Base-by-base conservation (phyloP, 2,888 invertebrate genomes). In the Exocentrus adspersus region DNA sequence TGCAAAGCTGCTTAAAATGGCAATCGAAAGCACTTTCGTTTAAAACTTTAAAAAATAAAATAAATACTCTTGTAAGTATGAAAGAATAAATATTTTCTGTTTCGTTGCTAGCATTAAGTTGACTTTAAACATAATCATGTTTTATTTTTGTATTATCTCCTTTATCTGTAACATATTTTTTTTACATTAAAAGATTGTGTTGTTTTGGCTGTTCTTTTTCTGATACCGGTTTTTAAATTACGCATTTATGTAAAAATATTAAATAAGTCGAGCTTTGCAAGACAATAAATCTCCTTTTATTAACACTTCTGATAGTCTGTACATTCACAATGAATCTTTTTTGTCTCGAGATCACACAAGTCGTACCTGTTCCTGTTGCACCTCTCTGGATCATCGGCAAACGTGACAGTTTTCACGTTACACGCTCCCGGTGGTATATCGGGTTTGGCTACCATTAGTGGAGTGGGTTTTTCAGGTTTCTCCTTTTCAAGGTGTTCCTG, bases 1-100 rank as follows among this genome's bases (percentile, higher is more conserved):
- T 71, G 87, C 92, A 82, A 87, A 87, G 78, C 88, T 92, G 87
- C 84, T 93, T 65, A 86, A 89, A 52, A 90, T 92, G 90, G 92
- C 91, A 52, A 75, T 77, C 53, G 79, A 79, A 50, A 77, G 73
- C 65, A 75, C 76, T 67, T 60, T 75, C 14, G 14, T 37, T 12
- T 37, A 37, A 21, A 65, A 66, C 14, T 12, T 37, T 12, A 12
- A 37, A 21, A 65, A 66, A n/a, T 70, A 76, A 51, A 68, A 42
- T 62, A 30, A 20, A 5, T 10, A 14, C n/a, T 48, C 6, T 1
- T 24, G n/a, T n/a, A n/a, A n/a, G n/a, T n/a, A n/a, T n/a, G n/a
- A n/a, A 10, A 14, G 14, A 21, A 28, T 48, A 48, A 12, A 48
- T 42, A 52, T 12, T 37, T 32, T 12, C 24, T 21, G 43, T 54